Percentiles rank a stretch among this genome's conserved stretches.
phyloP scores from a whole-genome alignment of 2,888 invertebrate genomes.

The Leptinotarsa rubiginosa region DNA sequence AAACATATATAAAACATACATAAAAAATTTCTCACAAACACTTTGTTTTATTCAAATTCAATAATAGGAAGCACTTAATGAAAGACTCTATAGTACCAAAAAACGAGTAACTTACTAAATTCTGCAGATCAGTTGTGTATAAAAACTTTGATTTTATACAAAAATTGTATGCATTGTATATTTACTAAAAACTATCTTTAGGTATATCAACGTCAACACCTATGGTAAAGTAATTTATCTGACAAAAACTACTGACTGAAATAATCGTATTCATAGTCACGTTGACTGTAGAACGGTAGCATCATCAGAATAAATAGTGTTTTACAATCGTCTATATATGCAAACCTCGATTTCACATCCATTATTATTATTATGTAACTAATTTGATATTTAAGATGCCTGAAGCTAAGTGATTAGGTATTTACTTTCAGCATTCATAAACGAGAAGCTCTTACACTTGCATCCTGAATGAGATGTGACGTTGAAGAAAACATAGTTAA shows the following conservation, averaged over 20 bases:
- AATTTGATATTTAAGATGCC: slow-evolving; percentile 27
- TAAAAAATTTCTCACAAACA: no score
- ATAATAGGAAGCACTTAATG: no score
- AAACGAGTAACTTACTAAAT: no score
- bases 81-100: no score
- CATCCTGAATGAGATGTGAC: background rate
- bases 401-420: slow-evolving; percentile 5
- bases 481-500: background rate
- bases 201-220: no score
- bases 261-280: background rate
- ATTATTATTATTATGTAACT: slow-evolving; percentile 25
- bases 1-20: no score
- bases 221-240: no score
- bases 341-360: slow-evolving; percentile 43
- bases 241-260: background rate
- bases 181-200: no score
- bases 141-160: no score
- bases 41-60: no score
- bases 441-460: slow-evolving; percentile 11
- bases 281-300: background rate
- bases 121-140: no score
- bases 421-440: background rate
- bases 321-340: slow-evolving; percentile 7
- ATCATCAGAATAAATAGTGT: slow-evolving; percentile 2
- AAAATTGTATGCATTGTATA: no score